Conservation (phyloP, 1,140 invertebrate genomes). For the Apis cerana region DNA sequence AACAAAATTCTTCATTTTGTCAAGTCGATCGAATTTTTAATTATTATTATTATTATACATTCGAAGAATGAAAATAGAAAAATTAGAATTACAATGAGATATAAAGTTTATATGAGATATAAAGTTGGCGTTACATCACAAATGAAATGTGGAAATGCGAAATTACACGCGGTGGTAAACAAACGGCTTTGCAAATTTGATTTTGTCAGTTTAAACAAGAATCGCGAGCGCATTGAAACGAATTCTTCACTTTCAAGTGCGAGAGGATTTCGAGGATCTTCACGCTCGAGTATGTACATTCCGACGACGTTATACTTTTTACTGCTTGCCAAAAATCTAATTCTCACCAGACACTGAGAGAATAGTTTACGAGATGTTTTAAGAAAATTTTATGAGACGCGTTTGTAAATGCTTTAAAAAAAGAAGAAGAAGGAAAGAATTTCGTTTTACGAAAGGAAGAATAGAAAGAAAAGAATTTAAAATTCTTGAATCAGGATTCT, state of each 20-base stretch:
- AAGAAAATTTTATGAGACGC: not conserved
- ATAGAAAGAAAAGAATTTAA: too few relatives aligned
- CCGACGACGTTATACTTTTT: not conserved
- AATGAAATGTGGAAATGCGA: too few relatives aligned
- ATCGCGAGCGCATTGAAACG: conserved; percentile 19
- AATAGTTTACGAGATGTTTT: not conserved
- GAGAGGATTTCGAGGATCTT: not conserved
- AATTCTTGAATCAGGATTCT: too few relatives aligned
- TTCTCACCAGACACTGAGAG: not conserved
- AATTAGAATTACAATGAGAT: not conserved
- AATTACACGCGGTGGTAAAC: too few relatives aligned
- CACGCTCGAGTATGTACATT: conserved; percentile 8
- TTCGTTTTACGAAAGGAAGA: too few relatives aligned
- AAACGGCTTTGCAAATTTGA: too few relatives aligned
- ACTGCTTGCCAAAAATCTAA: not conserved
- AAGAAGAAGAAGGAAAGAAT: too few relatives aligned
- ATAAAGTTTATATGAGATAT: too few relatives aligned
- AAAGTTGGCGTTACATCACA: too few relatives aligned
- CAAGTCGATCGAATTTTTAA: not conserved
- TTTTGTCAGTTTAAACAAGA: conserved; percentile 16
- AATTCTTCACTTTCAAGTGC: conserved; percentile 5
- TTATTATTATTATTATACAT: not conserved
- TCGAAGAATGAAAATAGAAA: not conserved
- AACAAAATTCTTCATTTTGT: too few relatives aligned
- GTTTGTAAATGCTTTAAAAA: too few relatives aligned